Percentiles rank a stretch among this genome's conserved stretches.
Conservation (phyloP, 92 coral and sea anemone genomes). For the Bergia sp. region DNA sequence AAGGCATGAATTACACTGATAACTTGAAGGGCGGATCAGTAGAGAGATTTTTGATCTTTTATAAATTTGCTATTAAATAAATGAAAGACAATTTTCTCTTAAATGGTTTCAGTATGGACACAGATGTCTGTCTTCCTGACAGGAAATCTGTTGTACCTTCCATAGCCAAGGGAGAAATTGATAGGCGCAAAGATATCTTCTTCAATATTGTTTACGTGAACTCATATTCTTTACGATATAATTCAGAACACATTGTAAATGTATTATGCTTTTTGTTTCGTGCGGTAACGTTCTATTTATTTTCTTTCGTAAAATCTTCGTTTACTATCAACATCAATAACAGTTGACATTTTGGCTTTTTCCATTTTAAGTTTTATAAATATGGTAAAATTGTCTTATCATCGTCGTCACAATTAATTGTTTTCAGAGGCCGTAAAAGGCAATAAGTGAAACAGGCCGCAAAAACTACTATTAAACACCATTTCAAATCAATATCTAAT, state of each 20-base stretch:
- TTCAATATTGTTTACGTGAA: too few species aligned
- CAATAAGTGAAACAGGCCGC: too few species aligned
- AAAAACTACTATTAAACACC: too few species aligned
- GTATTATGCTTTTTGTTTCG: not conserved
- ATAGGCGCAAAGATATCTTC: too few species aligned
- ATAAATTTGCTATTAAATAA: not conserved
- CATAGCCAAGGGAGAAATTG: too few species aligned
- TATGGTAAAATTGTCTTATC: not conserved
- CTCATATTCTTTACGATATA: too few species aligned
- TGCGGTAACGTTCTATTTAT: too few species aligned
- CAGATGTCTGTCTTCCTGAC: not conserved
- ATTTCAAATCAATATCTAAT: too few species aligned
- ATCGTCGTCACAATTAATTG: not conserved
- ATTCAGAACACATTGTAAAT: too few species aligned
- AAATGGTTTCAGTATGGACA: not conserved
- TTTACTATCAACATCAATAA: not conserved
- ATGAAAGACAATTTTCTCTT: not conserved
- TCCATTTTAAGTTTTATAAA: not conserved
- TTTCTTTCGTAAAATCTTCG: not conserved
- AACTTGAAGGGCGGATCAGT: not conserved
- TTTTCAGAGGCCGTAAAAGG: not conserved
- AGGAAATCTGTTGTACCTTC: not conserved
- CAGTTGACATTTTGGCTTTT: not conserved
- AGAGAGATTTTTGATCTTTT: not conserved
- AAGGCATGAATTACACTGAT: not conserved